These are phyloP conservation scores for Cacatua alba DNA, from an alignment of 2,113 vertebrate species.

Conservation along the genomic window DNA sequence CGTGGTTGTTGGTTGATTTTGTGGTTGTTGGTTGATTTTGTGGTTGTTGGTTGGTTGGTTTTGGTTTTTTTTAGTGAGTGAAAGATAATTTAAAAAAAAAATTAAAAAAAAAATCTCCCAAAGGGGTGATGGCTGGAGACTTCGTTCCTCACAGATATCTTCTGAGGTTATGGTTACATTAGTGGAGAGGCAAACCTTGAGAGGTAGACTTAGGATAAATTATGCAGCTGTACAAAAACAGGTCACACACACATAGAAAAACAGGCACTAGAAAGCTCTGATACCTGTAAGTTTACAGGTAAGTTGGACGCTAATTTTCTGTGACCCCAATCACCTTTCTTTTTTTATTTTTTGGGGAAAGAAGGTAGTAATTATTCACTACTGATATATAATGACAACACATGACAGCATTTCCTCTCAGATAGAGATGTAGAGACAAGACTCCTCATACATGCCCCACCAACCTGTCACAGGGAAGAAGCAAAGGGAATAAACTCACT, in stretches of 20 bases:
- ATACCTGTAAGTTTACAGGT: not conserved
- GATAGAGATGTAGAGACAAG: not conserved
- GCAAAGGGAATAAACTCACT: not conserved
- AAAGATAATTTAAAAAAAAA: not conserved
- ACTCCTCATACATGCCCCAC: not conserved
- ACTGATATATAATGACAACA: not conserved
- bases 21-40: no score
- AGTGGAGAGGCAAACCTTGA: not conserved
- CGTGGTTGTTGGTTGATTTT: no score
- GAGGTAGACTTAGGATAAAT: not conserved
- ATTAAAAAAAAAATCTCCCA: no score
- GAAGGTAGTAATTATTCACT: not conserved
- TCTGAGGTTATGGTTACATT: not conserved
- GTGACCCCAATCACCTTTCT: rapidly evolving
- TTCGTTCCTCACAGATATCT: not conserved
- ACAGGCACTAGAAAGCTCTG: not conserved
- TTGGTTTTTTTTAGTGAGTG: not conserved
- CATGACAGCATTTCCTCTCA: not conserved
- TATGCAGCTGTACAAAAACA: not conserved
- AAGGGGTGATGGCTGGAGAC: not conserved
- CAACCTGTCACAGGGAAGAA: not conserved
- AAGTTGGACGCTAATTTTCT: not conserved
- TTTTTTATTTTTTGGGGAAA: rapidly evolving
- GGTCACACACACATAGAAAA: not conserved
- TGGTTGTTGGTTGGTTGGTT: not conserved